Percentiles rank a stretch among this genome's conserved stretches.
These are phyloP conservation scores for Harpegnathos saltator DNA, from an alignment of 1,140 invertebrate genomes.

Conservation along the genomic window DNA sequence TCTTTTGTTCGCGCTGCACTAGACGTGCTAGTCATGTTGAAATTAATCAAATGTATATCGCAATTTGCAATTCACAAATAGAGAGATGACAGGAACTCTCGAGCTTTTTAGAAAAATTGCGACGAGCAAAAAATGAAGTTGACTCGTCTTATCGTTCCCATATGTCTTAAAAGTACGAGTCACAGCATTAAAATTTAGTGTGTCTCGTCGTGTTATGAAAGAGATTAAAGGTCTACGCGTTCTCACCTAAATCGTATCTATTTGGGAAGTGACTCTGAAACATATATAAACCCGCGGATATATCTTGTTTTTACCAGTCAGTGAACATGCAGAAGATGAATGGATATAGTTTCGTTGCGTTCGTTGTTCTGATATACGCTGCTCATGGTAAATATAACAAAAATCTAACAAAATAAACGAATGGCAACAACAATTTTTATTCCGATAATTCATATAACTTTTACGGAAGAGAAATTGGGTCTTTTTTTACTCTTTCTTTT, in stretches of 20 bases:
- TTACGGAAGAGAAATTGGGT: no score
- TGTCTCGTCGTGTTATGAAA: neutral
- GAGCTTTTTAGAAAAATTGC: neutral
- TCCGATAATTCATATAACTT: no score
- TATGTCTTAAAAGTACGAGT: neutral
- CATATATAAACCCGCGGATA: conserved; percentile 24
- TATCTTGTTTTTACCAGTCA: no score
- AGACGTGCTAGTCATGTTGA: neutral
- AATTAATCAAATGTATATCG: no score
- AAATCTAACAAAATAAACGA: no score
- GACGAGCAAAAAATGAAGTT: neutral
- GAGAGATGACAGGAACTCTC: no score
- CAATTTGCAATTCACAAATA: no score
- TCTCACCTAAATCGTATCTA: conserved; percentile 6
- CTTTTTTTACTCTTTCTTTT: no score
- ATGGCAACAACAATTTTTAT: no score
- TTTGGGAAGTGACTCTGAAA: neutral
- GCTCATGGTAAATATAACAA: neutral
- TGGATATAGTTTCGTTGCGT: no score
- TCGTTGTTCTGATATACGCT: neutral
- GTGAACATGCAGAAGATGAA: no score
- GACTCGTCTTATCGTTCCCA: neutral
- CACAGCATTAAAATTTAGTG: neutral
- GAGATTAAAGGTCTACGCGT: neutral
- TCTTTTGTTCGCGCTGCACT: neutral